Base-by-base conservation (phyloP, 64 coral and sea anemone genomes). In the Stylophora pistillata region DNA sequence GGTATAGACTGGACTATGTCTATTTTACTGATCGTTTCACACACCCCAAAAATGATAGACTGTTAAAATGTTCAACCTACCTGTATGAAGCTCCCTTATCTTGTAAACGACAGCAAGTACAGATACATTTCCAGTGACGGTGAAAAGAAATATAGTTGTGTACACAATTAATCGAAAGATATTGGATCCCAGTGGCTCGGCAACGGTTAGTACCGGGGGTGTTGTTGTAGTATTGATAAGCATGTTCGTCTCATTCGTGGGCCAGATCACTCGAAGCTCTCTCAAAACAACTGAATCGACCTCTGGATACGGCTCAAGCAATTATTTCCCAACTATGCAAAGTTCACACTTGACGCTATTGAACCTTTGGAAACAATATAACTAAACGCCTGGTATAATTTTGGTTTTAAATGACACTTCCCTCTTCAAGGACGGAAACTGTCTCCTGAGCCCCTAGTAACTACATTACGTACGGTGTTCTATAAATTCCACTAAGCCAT, bases 91-190 rank as follows among this genome's bases (percentile, higher is more conserved):
- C 52, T 91, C 90, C 21, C 90, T 54, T 86, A 64, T 91, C 72
- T 80, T 79, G 71, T 77, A 77, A 4, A 91, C 90, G 14, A 91
- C 74, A 33, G 58, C 77, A 29, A 91, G 83, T 14, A 91, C 90
- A 71, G 75, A 53, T 14, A 30, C 34, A 30, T 91, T 91, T 5
- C 90, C 90, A 55, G 64, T 27, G 18, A 91, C 62, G 29, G 90
- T 78, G 32, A 91, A 10, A 10, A 86, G 74, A 59, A 91, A 91
- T 33, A 91, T 91, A 16, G 86, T 29, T 20, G 81, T 52, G 56
- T 91, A 91, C 12, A 91, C 58, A 69, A 91, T 71, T 77, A 91
- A 26, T n/a, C 90, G 81, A 69, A 91, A 78, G 53, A 86, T 25
- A 78, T 91, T 63, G 15, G 90, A 91, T 27, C 52, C 90, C 73